A percentile compares a stretch with the other conserved stretches of the same genome.
phyloP scores from a whole-genome alignment of 2,888 invertebrate genomes.

The Ophion slaviceki region DNA sequence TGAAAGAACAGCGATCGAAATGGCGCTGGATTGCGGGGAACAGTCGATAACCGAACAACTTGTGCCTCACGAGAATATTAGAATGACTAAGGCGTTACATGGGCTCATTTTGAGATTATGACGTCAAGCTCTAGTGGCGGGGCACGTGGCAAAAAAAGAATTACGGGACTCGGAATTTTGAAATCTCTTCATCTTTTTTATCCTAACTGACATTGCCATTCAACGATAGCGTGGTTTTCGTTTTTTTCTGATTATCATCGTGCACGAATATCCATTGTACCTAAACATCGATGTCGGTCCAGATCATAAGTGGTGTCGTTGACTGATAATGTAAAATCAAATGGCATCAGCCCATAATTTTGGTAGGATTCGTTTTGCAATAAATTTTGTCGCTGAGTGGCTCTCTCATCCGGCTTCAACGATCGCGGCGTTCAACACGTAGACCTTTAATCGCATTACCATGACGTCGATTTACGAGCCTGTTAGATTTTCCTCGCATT shows the following conservation, averaged over 20 bases:
- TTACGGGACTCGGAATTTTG: background rate
- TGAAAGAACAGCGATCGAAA: constrained; percentile 41
- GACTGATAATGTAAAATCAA: no score
- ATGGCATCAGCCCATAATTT: background rate
- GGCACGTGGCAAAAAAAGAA: constrained; percentile 39
- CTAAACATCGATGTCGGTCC: no score
- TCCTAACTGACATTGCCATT: background rate
- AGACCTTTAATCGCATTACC: constrained; percentile 56
- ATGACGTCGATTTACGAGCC: constrained; percentile 53
- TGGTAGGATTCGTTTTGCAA: background rate
- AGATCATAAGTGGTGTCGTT: no score
- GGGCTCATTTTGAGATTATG: constrained; percentile 78
- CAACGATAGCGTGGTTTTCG: no score
- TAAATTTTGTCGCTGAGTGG: background rate
- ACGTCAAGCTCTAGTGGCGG: constrained; percentile 68
- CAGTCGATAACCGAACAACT: constrained; percentile 72
- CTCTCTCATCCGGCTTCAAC: background rate
- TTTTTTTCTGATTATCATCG: no score
- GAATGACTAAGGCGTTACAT: constrained; percentile 81
- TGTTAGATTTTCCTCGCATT: constrained; percentile 44
- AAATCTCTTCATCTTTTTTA: background rate
- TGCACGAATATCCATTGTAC: no score
- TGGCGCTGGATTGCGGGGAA: constrained; percentile 23
- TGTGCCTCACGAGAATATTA: constrained; percentile 72
- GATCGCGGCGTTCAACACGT: constrained; percentile 10